A percentile compares a stretch with the other conserved stretches of the same genome.
Conservation (phyloP, 2,888 invertebrate species). For the Pocota personata region DNA sequence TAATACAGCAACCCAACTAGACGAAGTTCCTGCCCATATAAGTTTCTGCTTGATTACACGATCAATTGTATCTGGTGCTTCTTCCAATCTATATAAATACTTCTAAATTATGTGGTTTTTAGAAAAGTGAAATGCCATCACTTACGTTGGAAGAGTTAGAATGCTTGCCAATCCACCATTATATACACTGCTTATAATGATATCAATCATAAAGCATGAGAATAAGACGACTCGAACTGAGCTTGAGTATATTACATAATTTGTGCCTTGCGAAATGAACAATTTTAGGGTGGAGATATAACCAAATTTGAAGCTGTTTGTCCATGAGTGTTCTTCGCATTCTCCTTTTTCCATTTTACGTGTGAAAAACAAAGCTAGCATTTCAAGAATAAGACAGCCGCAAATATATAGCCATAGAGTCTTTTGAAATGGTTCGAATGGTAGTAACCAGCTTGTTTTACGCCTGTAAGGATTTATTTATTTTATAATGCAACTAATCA, state of each 20-base stretch:
- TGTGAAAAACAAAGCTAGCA: slow-evolving; percentile 79
- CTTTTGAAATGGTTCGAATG: slow-evolving; percentile 85
- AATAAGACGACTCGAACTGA: slow-evolving; percentile 79
- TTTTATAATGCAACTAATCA: neutral
- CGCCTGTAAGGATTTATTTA: slow-evolving; percentile 81
- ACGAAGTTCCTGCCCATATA: slow-evolving; percentile 12
- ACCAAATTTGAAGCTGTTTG: slow-evolving; percentile 74
- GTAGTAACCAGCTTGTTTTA: slow-evolving; percentile 86
- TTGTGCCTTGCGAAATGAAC: slow-evolving; percentile 78
- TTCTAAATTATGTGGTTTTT: neutral
- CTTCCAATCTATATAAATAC: slow-evolving; percentile 7
- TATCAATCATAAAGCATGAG: slow-evolving; percentile 82
- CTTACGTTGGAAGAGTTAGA: slow-evolving; percentile 86
- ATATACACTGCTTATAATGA: slow-evolving; percentile 86
- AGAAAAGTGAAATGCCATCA: slow-evolving; percentile 77
- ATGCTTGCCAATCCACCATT: slow-evolving; percentile 87
- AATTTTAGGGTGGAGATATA: slow-evolving; percentile 77
- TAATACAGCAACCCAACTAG: slow-evolving; percentile 87
- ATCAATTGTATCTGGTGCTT: slow-evolving; percentile 28
- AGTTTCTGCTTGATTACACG: slow-evolving; percentile 27
- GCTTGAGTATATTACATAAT: slow-evolving; percentile 74
- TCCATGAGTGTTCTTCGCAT: slow-evolving; percentile 70
- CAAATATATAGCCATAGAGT: slow-evolving; percentile 85
- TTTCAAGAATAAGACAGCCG: slow-evolving; percentile 83
- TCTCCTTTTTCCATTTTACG: slow-evolving; percentile 75